Evolutionary conservation across 2,888 invertebrate species (phyloP).

Genomic region (Hymenopus coronatus): DNA sequence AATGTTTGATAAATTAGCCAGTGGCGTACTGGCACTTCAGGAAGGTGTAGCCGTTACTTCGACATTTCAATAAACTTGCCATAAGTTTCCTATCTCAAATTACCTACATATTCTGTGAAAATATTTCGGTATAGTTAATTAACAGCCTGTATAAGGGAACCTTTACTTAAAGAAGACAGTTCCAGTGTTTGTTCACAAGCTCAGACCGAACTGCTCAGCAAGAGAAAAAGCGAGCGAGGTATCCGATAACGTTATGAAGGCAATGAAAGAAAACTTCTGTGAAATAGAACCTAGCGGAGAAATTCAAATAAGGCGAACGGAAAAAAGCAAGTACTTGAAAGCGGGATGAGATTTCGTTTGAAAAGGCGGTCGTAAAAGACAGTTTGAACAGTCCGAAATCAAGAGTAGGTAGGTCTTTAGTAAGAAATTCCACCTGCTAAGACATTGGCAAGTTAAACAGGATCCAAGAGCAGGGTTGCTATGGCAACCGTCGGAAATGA

Average conservation of each 20-base stretch:
- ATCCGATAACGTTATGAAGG: not conserved
- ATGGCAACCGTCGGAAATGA: not conserved
- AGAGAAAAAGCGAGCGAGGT: not conserved
- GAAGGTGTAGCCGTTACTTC: too few species aligned
- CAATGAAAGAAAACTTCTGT: not conserved
- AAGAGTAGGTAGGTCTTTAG: not conserved
- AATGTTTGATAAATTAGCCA: too few species aligned
- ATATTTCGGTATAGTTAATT: too few species aligned
- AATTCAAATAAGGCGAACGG: not conserved
- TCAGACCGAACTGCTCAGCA: not conserved
- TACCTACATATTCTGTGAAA: too few species aligned
- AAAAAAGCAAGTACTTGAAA: not conserved
- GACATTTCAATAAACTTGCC: too few species aligned
- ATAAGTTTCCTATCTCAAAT: too few species aligned
- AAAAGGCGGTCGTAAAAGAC: not conserved
- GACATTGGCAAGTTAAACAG: not conserved
- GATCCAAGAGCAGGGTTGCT: not conserved
- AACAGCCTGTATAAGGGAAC: too few species aligned
- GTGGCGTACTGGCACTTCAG: too few species aligned
- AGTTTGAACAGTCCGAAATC: not conserved
- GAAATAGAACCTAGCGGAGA: not conserved
- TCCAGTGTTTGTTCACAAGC: too few species aligned
- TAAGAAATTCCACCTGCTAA: not conserved
- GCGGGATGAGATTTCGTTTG: not conserved
- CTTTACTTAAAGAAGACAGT: too few species aligned